Conservation (phyloP, 2,797 vertebrate species). For the Pachyuromys duprasi region DNA sequence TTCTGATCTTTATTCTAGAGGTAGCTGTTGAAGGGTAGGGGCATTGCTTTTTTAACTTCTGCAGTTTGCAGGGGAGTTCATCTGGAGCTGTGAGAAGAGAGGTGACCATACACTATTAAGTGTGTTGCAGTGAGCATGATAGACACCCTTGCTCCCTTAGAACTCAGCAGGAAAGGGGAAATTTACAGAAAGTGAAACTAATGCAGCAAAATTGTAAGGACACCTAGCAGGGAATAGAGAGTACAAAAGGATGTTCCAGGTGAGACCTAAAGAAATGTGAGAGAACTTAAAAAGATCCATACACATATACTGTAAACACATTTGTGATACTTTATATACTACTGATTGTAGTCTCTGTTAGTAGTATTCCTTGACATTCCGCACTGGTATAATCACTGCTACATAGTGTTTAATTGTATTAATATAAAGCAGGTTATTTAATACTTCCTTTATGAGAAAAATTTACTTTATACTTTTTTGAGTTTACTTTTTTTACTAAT, state of each 20-base stretch:
- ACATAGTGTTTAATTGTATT: not conserved
- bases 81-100: not conserved
- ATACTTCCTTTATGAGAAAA: too few relatives aligned
- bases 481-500: not conserved
- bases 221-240: not conserved
- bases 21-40: not conserved
- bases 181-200: not conserved
- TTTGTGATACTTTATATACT: not conserved
- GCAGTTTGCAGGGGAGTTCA: not conserved
- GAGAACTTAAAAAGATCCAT: not conserved
- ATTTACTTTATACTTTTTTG: not conserved
- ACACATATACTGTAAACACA: not conserved
- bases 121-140: not conserved
- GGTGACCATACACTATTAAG: not conserved
- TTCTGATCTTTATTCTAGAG: not conserved
- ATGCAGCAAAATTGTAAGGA: not conserved
- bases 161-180: not conserved
- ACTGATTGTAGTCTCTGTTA: not conserved
- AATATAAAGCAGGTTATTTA: not conserved
- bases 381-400: not conserved
- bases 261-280: not conserved
- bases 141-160: not conserved
- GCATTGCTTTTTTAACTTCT: not conserved
- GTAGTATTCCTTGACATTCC: not conserved
- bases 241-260: not conserved